Evolutionary conservation across 2,797 vertebrate species (phyloP), one percentile per base, ranked within the genome.

Genomic region (Mionectes olivaceus): DNA sequence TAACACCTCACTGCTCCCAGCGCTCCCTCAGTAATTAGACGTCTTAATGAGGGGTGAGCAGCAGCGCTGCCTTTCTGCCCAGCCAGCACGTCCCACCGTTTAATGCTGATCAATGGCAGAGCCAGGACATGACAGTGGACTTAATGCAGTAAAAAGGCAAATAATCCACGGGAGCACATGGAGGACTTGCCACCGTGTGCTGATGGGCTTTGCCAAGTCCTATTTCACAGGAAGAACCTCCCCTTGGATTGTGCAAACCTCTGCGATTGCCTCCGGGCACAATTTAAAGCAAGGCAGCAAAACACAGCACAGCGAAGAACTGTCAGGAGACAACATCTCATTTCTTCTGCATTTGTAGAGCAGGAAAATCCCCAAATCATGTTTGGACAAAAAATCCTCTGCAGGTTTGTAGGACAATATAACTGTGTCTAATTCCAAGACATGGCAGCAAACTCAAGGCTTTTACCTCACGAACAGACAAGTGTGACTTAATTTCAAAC

Each of bases 141-240:
- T 90, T 78, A 56, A 64, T 32, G 57, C 69, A 81, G 68, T 22
- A n/a, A 75, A 93, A 93, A 91, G 76, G 69, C 91, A 94, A 93
- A 90, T 19, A 83, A 89, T 67, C 50, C 18, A 1, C 28, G 65
- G 79, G 22, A 91, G 57, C 79, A 88, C 49, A 71, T 0, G 0
- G 41, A 78, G 68, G 67, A 46, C 33, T 87, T 2, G 0, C 25
- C 19, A 13, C 5, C 0, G 0, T 12, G 59, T 0, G 0, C 75
- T 50, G 73, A 43, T 13, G 47, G 55, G 80, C 67, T 78, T 77
- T 65, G 53, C 53, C 82, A 89, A 95, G 89, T 23, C 56, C 43
- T 68, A 2, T 19, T 83, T 67, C 2, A 0, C 13, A 56, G 0
- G 22, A 80, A 41, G 69, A 87, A 77, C 53, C 46, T 69, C 44